Evolutionary conservation across 2,888 invertebrate genomes (phyloP).

Genomic region (Neuroscelio doddi): DNA sequence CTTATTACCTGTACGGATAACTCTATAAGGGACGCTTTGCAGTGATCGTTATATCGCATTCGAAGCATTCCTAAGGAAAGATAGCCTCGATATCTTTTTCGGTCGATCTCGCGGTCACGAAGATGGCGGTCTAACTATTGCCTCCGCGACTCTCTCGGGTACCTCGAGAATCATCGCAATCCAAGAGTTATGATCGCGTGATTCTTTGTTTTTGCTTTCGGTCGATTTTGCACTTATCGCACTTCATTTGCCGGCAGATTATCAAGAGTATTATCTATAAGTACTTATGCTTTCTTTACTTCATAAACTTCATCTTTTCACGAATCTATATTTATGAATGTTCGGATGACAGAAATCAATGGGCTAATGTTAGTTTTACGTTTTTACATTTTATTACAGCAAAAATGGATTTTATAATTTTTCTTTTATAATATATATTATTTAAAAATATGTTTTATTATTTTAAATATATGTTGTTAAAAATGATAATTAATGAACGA

Average conservation of each 20-base stretch:
- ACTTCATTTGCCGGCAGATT: slow-evolving; percentile 16
- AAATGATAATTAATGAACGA: too few relatives aligned
- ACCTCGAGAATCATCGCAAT: slow-evolving; percentile 6
- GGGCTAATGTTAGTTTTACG: too few relatives aligned
- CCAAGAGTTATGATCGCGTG: slow-evolving; percentile 18
- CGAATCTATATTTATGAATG: not conserved
- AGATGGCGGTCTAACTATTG: slow-evolving; percentile 19
- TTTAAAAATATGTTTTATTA: too few relatives aligned
- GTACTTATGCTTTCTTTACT: slow-evolving; percentile 4
- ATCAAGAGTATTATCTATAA: slow-evolving; percentile 18
- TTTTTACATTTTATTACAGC: too few relatives aligned
- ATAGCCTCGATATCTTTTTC: slow-evolving; percentile 27
- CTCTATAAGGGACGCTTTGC: slow-evolving; percentile 40
- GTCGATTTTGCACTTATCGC: slow-evolving; percentile 13
- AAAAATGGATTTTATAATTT: too few relatives aligned
- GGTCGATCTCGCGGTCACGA: slow-evolving; percentile 19
- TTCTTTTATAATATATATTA: too few relatives aligned
- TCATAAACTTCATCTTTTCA: slow-evolving; percentile 11
- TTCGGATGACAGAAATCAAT: not conserved
- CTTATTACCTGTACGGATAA: slow-evolving; percentile 43
- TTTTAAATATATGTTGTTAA: too few relatives aligned
- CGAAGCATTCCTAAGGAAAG: slow-evolving; percentile 9
- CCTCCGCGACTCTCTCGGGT: too few relatives aligned
- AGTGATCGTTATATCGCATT: slow-evolving; percentile 10
- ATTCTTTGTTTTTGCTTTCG: slow-evolving; percentile 15